These are phyloP conservation scores for Cyanoderma ruficeps DNA, from an alignment of 2,113 vertebrate genomes.

Conservation along the genomic window DNA sequence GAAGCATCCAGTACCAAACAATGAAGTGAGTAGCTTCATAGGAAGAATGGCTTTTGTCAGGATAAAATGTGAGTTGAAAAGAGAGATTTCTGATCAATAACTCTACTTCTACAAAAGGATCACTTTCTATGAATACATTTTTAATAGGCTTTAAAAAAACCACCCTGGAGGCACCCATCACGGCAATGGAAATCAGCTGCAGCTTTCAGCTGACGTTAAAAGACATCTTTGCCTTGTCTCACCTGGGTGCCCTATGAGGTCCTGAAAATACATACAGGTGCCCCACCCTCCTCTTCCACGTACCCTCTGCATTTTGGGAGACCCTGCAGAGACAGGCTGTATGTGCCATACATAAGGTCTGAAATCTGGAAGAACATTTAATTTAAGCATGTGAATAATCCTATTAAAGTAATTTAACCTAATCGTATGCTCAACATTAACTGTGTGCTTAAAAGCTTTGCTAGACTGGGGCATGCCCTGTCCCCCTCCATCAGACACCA, in stretches of 20 bases:
- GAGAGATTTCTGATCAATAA: slow-evolving; percentile 11
- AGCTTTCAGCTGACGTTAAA: not conserved
- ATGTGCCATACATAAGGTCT: not conserved
- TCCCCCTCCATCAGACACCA: not conserved
- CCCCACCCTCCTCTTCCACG: not conserved
- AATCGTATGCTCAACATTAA: slow-evolving; percentile 25
- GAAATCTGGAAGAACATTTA: slow-evolving; percentile 6
- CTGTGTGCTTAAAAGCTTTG: slow-evolving; percentile 3
- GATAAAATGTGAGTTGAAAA: not conserved
- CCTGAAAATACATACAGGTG: not conserved
- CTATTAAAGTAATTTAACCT: slow-evolving; percentile 32
- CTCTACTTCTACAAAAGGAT: not conserved
- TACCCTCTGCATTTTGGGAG: not conserved
- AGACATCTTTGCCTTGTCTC: not conserved
- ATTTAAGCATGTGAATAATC: slow-evolving; percentile 46
- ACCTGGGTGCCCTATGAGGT: not conserved
- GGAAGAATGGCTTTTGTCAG: not conserved
- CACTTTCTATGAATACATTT: not conserved
- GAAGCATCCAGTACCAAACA: not conserved
- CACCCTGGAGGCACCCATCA: not conserved
- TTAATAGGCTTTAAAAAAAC: not conserved
- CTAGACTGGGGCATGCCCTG: not conserved
- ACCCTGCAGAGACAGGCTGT: not conserved
- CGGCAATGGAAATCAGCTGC: not conserved
- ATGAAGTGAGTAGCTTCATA: not conserved